These are phyloP conservation scores for Kryphioiulus occultus DNA, from an alignment of 2,888 invertebrate genomes.

Conservation along the genomic window DNA sequence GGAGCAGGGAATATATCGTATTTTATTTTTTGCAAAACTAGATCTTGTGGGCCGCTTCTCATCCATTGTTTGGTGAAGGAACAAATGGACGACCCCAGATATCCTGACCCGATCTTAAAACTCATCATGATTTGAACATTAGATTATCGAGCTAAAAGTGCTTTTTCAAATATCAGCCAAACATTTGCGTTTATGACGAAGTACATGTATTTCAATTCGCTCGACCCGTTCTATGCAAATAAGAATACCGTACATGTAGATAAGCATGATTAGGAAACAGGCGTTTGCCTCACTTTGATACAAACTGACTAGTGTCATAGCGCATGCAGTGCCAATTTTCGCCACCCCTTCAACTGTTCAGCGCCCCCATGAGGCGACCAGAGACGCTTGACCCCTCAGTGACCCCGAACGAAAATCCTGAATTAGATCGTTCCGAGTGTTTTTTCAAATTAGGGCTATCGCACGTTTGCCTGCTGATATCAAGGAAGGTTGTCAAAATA, in stretches of 20 bases:
- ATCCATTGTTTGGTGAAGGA: too few species aligned
- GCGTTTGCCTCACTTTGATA: background rate
- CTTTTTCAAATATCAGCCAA: background rate
- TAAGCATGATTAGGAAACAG: background rate
- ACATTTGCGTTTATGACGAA: background rate
- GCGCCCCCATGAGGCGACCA: background rate
- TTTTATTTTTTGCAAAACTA: too few species aligned
- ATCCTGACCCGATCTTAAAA: too few species aligned
- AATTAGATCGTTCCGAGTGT: background rate
- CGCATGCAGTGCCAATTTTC: background rate
- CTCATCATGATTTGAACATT: too few species aligned
- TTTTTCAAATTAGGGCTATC: slow-evolving; percentile 23
- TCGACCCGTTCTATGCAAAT: background rate
- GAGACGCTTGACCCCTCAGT: background rate
- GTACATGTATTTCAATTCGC: too few species aligned
- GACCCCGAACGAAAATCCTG: slow-evolving; percentile 6
- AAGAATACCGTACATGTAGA: background rate
- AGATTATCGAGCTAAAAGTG: too few species aligned
- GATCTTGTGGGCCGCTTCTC: too few species aligned
- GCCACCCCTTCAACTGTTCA: background rate
- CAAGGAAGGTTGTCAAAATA: background rate
- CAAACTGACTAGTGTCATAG: background rate
- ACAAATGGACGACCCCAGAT: too few species aligned
- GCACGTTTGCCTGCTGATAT: background rate
- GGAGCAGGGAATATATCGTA: too few species aligned